Evolutionary conservation across 1,140 invertebrate genomes (phyloP).

Genomic region (Heterodera carotae): DNA sequence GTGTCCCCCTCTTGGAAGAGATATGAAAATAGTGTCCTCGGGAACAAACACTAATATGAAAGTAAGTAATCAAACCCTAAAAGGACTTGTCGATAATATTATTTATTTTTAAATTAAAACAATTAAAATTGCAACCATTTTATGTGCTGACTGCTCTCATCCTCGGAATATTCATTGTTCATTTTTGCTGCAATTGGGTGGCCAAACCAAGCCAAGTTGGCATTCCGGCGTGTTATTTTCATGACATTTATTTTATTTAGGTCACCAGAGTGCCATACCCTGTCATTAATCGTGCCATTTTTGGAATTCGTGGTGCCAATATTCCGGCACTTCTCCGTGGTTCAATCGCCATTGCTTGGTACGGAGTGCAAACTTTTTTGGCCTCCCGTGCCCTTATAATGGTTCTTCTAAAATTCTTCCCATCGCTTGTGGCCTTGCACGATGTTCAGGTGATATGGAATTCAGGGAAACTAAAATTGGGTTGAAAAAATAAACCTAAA

Average conservation of each 20-base stretch:
- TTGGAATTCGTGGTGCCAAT: constrained; percentile 19
- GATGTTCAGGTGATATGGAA: constrained; percentile 19
- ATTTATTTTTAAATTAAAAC: no score
- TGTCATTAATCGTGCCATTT: constrained; percentile 27
- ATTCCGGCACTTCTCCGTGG: constrained; percentile 13
- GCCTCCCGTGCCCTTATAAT: constrained; percentile 10
- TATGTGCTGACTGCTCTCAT: background rate
- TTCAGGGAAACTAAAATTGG: no score
- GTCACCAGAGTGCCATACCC: constrained; percentile 22
- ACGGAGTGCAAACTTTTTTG: constrained; percentile 20
- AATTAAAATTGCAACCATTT: background rate
- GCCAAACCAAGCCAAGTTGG: constrained; percentile 12
- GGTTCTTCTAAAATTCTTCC: constrained; percentile 15
- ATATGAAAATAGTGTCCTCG: no score
- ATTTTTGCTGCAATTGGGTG: constrained; percentile 13
- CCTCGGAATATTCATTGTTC: background rate
- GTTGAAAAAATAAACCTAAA: no score
- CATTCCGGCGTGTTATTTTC: background rate
- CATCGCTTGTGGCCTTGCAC: background rate
- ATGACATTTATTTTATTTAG: background rate
- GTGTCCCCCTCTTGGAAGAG: no score
- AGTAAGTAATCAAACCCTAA: no score
- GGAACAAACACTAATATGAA: no score
- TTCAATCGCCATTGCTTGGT: constrained; percentile 28
- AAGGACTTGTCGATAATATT: no score